Conservation (phyloP, 2,113 vertebrate genomes). For the Paratilapia polleni region DNA sequence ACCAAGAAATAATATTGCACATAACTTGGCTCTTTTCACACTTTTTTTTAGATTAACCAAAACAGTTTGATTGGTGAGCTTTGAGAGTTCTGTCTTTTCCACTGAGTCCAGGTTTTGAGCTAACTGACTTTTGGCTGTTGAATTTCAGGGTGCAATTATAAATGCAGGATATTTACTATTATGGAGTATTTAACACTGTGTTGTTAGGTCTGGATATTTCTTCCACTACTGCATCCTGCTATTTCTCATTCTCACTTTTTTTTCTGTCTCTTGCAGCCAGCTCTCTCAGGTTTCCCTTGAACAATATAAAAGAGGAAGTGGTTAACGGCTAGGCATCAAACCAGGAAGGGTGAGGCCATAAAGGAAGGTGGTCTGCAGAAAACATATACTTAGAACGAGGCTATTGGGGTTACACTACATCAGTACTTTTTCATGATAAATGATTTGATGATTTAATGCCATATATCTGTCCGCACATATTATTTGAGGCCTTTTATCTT, state of each 20-base stretch:
- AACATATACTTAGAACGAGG: neutral
- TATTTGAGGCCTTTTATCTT: conserved; percentile 1
- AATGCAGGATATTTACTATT: neutral
- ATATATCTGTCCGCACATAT: neutral
- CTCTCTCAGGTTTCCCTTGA: neutral
- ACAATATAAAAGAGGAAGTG: neutral
- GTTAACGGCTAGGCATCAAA: neutral
- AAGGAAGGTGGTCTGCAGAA: neutral
- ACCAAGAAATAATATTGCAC: neutral
- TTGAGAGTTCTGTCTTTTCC: too few species aligned
- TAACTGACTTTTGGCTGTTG: neutral
- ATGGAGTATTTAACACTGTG: neutral
- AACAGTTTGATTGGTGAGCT: too few species aligned
- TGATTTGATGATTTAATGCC: neutral
- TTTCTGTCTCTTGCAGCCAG: neutral
- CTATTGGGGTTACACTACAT: neutral
- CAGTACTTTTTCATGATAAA: neutral
- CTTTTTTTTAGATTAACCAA: too few species aligned
- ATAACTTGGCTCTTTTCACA: too few species aligned
- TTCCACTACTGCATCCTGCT: neutral
- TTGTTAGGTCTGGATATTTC: neutral
- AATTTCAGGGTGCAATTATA: too few species aligned
- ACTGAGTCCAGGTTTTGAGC: too few species aligned
- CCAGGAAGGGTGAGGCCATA: neutral
- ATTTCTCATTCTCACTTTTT: neutral